Evolutionary conservation across 92 coral and sea anemone species (phyloP).

Genomic region (Plumapathes pennacea): DNA sequence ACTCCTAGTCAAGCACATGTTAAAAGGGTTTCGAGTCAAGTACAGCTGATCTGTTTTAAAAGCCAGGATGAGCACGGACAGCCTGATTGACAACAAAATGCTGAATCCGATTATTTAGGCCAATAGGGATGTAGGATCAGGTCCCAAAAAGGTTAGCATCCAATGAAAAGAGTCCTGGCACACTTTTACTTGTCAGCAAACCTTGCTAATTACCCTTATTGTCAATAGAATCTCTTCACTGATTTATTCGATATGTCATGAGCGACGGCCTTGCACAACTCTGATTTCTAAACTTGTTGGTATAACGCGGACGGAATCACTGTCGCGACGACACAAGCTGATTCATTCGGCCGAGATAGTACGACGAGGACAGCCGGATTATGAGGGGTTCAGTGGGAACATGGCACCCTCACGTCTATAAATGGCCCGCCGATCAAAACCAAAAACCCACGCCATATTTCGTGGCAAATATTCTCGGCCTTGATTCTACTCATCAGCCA

Average conservation of each 20-base stretch:
- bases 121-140: too few species aligned
- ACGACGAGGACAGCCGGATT: background rate
- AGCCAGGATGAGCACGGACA: too few species aligned
- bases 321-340: too few species aligned
- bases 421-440: constrained; percentile 78
- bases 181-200: constrained; percentile 92
- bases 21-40: too few species aligned
- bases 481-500: constrained; percentile 71
- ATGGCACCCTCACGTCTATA: constrained; percentile 96
- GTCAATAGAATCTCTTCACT: constrained; percentile 96
- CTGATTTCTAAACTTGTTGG: constrained; percentile 32
- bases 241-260: constrained; percentile 99
- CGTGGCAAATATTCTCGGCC: constrained; percentile 91
- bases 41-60: too few species aligned
- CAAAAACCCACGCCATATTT: constrained; percentile 98
- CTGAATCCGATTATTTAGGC: too few species aligned
- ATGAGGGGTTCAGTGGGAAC: constrained; percentile 64
- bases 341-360: background rate
- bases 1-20: too few species aligned
- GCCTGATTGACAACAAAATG: too few species aligned
- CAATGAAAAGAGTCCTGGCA: too few species aligned
- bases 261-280: constrained; percentile 70
- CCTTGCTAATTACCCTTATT: constrained; percentile 99
- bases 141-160: too few species aligned
- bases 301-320: too few species aligned